Conservation (phyloP, 2,113 vertebrate genomes). For the Mesembrinibis cayennensis region DNA sequence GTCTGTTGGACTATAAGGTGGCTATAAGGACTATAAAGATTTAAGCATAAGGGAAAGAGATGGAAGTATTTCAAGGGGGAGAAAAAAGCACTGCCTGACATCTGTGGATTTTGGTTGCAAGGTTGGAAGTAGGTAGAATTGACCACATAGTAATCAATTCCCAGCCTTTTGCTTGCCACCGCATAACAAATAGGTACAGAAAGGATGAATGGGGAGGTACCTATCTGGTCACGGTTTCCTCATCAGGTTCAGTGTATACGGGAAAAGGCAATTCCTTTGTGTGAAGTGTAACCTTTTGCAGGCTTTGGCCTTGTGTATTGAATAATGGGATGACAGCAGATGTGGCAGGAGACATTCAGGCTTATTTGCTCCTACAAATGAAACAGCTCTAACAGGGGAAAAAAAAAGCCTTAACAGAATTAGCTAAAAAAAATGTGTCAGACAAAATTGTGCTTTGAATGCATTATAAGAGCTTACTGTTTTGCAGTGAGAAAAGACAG, state of each 20-base stretch:
- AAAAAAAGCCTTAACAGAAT: neutral
- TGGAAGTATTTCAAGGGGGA: neutral
- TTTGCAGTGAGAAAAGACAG: conserved; percentile 34
- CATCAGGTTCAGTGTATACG: neutral
- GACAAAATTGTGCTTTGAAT: conserved; percentile 60
- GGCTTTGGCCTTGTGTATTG: neutral
- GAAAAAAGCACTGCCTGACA: neutral
- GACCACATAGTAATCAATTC: neutral
- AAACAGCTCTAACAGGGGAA: neutral
- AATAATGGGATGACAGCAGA: neutral
- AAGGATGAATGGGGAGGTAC: neutral
- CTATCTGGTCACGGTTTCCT: neutral
- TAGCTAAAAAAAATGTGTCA: conserved; percentile 62
- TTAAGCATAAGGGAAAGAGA: neutral
- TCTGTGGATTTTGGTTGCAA: neutral
- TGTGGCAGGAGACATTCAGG: conserved; percentile 10
- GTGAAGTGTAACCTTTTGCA: neutral
- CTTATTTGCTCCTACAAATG: neutral
- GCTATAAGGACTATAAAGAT: neutral
- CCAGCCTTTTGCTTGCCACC: neutral
- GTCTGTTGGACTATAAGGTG: neutral
- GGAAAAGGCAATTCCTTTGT: neutral
- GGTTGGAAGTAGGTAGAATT: neutral
- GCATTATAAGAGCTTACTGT: neutral
- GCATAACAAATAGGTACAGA: neutral